These are phyloP conservation scores for Amblyraja radiata DNA, from an alignment of 2,797 vertebrate genomes.

Conservation along the genomic window DNA sequence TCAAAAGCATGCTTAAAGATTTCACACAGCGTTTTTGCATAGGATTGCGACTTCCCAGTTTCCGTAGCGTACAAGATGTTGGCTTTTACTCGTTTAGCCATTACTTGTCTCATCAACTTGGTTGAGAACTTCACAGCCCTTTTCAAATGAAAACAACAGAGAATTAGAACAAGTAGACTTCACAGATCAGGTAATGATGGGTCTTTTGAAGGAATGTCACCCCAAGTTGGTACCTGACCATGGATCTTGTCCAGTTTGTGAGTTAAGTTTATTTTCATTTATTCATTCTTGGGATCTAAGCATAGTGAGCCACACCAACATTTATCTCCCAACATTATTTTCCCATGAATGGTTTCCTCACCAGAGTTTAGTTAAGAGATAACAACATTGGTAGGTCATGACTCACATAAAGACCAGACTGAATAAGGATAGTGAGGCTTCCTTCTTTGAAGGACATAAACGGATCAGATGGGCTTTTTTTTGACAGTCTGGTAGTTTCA, in stretches of 20 bases:
- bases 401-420: too few relatives aligned
- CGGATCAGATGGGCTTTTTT: too few relatives aligned
- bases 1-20: constrained; percentile 98
- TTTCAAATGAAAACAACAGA: constrained; percentile 17
- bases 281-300: too few relatives aligned
- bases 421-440: too few relatives aligned
- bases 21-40: constrained; percentile 93
- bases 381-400: too few relatives aligned
- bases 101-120: constrained; percentile 95
- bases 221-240: constrained; percentile 52
- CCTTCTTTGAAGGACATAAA: too few relatives aligned
- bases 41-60: constrained; percentile 91
- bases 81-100: constrained; percentile 96
- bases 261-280: background rate
- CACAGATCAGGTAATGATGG: constrained; percentile 52
- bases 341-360: too few relatives aligned
- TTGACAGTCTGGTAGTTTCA: too few relatives aligned
- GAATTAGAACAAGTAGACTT: constrained; percentile 39
- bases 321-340: too few relatives aligned
- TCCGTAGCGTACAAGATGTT: constrained; percentile 93
- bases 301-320: too few relatives aligned
- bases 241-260: constrained; percentile 10
- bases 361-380: too few relatives aligned
- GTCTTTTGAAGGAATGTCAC: background rate
- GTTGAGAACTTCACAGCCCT: constrained; percentile 98